Conservation (phyloP, 2,797 vertebrate species). For the Gobionotothen gibberifrons region DNA sequence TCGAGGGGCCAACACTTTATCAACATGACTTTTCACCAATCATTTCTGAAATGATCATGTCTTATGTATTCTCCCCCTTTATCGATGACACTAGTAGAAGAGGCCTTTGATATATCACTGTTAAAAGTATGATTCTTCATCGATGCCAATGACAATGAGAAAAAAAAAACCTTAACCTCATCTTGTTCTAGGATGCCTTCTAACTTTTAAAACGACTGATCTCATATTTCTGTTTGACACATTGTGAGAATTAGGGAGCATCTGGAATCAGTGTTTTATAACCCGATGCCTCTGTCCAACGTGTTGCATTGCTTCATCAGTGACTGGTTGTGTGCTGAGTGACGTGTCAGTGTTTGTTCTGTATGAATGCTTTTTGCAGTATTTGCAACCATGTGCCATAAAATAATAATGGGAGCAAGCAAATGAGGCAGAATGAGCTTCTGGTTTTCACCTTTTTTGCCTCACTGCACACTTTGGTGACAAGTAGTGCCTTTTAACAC, state of each 20-base stretch:
- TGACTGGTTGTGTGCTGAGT: slow-evolving; percentile 42
- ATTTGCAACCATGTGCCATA: slow-evolving; percentile 76
- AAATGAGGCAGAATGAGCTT: slow-evolving; percentile 43
- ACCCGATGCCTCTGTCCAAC: slow-evolving; percentile 31
- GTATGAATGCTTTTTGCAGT: slow-evolving; percentile 70
- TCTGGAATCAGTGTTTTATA: slow-evolving; percentile 43
- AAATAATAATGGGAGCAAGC: slow-evolving; percentile 52
- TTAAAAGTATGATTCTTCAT: slow-evolving; percentile 8
- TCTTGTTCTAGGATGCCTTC: slow-evolving; percentile 48
- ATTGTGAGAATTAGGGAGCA: slow-evolving; percentile 28
- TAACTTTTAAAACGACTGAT: slow-evolving; percentile 42
- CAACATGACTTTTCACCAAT: slow-evolving; percentile 67
- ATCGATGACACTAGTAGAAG: slow-evolving; percentile 39
- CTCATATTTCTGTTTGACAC: slow-evolving; percentile 24
- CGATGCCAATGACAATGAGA: slow-evolving; percentile 55
- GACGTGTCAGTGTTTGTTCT: slow-evolving; percentile 58
- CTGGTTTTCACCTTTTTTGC: slow-evolving; percentile 20
- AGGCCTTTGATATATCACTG: slow-evolving; percentile 43
- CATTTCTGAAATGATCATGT: slow-evolving; percentile 62
- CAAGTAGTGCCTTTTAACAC: slow-evolving; percentile 74
- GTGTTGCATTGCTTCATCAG: slow-evolving; percentile 25
- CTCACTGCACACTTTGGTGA: slow-evolving; percentile 55
- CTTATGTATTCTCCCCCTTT: slow-evolving; percentile 43
- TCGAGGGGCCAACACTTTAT: slow-evolving; percentile 61
- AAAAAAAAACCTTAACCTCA: slow-evolving; percentile 60